Percentiles rank a stretch among this genome's conserved stretches.
phyloP scores from a whole-genome alignment of 2,113 vertebrate species.

The Gymnobelideus leadbeateri region DNA sequence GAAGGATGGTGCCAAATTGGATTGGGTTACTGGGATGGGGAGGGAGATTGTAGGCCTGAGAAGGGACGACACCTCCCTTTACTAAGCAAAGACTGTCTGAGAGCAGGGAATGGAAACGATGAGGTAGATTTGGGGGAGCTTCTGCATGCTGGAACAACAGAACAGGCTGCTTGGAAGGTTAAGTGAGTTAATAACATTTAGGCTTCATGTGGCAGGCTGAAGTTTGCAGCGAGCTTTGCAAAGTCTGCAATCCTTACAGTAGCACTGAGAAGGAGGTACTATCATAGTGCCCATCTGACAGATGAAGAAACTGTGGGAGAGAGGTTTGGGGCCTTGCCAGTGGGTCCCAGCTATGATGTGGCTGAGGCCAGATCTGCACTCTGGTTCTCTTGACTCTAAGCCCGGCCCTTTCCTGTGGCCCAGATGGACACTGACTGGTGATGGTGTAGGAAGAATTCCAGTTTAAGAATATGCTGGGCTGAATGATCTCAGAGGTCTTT shows the following conservation, averaged over 20 bases:
- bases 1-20: neutral
- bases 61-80: neutral
- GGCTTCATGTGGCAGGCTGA: too few relatives aligned
- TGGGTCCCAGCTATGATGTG: too few relatives aligned
- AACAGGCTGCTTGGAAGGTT: neutral
- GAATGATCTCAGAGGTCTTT: too few relatives aligned
- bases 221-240: neutral
- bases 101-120: neutral
- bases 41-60: neutral
- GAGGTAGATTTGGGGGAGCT: neutral
- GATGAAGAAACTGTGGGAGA: neutral
- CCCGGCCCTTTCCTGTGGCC: too few relatives aligned
- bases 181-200: neutral
- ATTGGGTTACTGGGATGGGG: neutral
- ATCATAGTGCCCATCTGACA: neutral
- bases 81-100: neutral
- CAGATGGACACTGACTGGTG: too few relatives aligned
- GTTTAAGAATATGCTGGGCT: too few relatives aligned
- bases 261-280: neutral
- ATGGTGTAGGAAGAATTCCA: too few relatives aligned
- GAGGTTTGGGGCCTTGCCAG: neutral
- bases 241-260: neutral
- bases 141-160: neutral
- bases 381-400: too few relatives aligned
- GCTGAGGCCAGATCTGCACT: too few relatives aligned